Conservation (phyloP, 1,140 invertebrate genomes). For the Leptopilina clavipes region DNA sequence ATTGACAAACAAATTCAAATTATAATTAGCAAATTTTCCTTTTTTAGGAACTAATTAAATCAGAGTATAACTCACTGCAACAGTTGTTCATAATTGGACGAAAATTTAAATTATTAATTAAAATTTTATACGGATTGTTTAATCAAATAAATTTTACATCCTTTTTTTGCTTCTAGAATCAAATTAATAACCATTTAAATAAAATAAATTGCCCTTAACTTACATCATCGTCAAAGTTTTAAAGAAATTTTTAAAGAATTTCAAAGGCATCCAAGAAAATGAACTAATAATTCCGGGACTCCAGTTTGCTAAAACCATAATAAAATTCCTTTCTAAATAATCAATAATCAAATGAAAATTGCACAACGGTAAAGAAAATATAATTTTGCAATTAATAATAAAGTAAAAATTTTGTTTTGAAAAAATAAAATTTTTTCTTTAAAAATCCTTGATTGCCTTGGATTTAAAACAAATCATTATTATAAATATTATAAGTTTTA, state of each 20-base stretch:
- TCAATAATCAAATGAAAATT: background rate
- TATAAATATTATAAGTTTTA: background rate
- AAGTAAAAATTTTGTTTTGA: no score
- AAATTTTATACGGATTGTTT: no score
- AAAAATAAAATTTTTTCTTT: background rate
- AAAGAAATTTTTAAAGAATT: constrained; percentile 10
- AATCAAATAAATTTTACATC: no score
- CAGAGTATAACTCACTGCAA: no score
- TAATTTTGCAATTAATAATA: background rate
- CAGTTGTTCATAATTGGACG: no score
- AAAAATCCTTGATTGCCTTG: background rate
- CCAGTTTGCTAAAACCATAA: constrained; percentile 25
- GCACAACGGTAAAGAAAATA: background rate
- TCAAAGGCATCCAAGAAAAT: constrained; percentile 21
- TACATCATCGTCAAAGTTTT: constrained; percentile 12
- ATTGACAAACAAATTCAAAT: no score
- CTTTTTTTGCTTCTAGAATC: background rate
- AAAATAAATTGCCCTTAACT: constrained; percentile 15
- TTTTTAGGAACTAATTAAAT: no score
- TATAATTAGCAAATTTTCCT: no score
- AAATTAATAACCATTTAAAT: background rate
- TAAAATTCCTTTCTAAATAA: constrained; percentile 1
- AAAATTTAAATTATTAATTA: no score
- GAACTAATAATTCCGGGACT: constrained; percentile 6
- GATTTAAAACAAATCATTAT: background rate